Base-by-base conservation (phyloP, 2,797 vertebrate species). In the Heteromormyrus szaboi region DNA sequence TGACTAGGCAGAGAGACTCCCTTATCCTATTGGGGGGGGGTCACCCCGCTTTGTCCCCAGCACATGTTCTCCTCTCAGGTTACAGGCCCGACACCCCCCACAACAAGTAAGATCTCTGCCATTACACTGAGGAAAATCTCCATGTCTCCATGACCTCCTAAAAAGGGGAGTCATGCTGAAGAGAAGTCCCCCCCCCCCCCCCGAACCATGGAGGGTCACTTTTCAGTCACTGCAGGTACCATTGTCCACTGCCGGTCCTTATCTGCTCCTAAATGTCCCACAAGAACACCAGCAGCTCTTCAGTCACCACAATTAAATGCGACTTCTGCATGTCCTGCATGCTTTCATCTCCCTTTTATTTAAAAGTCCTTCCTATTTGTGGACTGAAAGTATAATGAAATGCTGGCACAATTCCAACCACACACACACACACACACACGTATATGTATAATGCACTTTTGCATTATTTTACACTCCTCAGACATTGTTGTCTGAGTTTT, bases 301-400 rank as follows among this genome's bases (percentile, higher is more conserved):
- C 86, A 88, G 91, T 89, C 81, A 90, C 92, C 93, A 92, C 84
- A 8, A 87, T 89, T 95, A 90, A 89, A 92, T 93, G 76, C 92
- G 92, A 89, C 89, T 86, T 88, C 88, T 86, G 41, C 41, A 41
- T 41, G 41, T 41, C 17, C 79, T 22, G 41, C 76, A 41, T 81
- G 44, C 90, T 89, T 33, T 94, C 94, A 95, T 97, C 95, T 97
- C 93, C 90, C n/a, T 62, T 8, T 62, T 22, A 62, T 62, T 62
- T n/a, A 22, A 22, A 62, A 22, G 56, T 62, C 6, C 56, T 62
- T 62, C 56, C 56, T 62, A 22, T 22, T 22, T 22, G 56, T 62
- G 56, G n/a, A 22, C 56, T 62, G 56, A 62, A 62, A 22, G 6
- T 3, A 62, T 62, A 62, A 22, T 62, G n/a, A 62, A 8, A 22